Percentiles rank a stretch among this genome's conserved stretches.
phyloP scores from a whole-genome alignment of 2,888 invertebrate genomes.

The Chrysolina haemoptera region DNA sequence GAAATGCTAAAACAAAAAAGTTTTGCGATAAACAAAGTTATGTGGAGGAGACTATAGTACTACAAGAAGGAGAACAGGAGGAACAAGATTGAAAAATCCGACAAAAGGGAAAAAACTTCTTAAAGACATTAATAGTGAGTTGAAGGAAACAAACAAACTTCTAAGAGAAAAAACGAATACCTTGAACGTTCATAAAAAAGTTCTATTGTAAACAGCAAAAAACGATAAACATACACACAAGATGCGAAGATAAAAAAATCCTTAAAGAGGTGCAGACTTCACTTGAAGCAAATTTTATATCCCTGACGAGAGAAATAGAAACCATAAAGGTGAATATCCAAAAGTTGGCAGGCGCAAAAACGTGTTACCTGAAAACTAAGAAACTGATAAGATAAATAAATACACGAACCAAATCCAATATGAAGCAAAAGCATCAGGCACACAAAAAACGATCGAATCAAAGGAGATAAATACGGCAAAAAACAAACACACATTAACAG shows the following conservation, averaged over 20 bases:
- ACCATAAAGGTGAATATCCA: neutral
- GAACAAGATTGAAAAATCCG: neutral
- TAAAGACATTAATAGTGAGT: neutral
- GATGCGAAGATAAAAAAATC: neutral
- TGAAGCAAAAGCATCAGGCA: neutral
- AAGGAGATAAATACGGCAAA: conserved; percentile 12
- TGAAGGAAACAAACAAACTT: neutral
- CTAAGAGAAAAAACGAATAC: neutral
- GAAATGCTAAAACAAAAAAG: neutral
- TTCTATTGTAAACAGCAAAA: neutral
- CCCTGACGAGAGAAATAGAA: neutral
- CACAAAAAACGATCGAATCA: neutral
- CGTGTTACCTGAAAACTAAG: neutral
- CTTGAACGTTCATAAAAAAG: neutral
- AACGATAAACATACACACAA: neutral
- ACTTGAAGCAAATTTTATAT: neutral
- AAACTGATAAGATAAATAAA: conserved; percentile 1
- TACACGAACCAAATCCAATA: neutral
- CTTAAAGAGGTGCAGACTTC: neutral
- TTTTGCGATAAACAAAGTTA: neutral
- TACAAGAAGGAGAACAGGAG: no score
- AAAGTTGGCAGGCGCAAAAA: neutral
- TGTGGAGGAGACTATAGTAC: conserved; percentile 1
- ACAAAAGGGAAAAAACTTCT: conserved; percentile 1
- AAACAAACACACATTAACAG: conserved; percentile 10